Evolutionary conservation across 2,113 vertebrate species (phyloP), one percentile per base, ranked within the genome.

Genomic region (Halichoeres trimaculatus): DNA sequence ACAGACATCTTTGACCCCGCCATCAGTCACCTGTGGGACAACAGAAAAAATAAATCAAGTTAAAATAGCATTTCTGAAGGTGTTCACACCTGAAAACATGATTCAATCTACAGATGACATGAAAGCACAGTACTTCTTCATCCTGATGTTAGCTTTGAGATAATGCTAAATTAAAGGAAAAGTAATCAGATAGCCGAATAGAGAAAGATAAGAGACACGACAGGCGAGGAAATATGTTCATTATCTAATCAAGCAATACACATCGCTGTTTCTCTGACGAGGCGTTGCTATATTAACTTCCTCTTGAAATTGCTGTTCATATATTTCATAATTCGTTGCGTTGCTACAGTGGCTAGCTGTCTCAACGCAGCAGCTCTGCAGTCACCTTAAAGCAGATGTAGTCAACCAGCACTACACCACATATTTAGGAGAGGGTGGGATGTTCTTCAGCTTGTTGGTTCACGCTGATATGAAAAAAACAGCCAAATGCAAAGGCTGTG

Each of bases 1-100:
- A 87, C 23, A 30, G 63, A 79, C 76, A 87, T 91, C 70, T 63
- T 83, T 24, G 70, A 73, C 67, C 69, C 71, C 53, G 71, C 58
- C 87, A 90, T 91, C 70, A 54, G 80, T 41, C 69, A 69, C 82
- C 84, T 84, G 52, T 3, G 72, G 68, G 57, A 63, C 70, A 81
- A 14, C 4, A 60, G 8, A 59, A 1, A 58, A 30, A 6, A 1
- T 24, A 53, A 22, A n/a, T n/a, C n/a, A n/a, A n/a, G n/a, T n/a
- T n/a, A n/a, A n/a, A n/a, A n/a, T n/a, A n/a, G n/a, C n/a, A n/a
- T n/a, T n/a, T n/a, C n/a, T n/a, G n/a, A n/a, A n/a, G n/a, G n/a
- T n/a, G n/a, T n/a, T n/a, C n/a, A n/a, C n/a, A n/a, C n/a, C n/a
- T n/a, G n/a, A n/a, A n/a, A n/a, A n/a, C n/a, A n/a, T n/a, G 35